Conservation (phyloP, 2,113 vertebrate species). For the Lonchura striata region DNA sequence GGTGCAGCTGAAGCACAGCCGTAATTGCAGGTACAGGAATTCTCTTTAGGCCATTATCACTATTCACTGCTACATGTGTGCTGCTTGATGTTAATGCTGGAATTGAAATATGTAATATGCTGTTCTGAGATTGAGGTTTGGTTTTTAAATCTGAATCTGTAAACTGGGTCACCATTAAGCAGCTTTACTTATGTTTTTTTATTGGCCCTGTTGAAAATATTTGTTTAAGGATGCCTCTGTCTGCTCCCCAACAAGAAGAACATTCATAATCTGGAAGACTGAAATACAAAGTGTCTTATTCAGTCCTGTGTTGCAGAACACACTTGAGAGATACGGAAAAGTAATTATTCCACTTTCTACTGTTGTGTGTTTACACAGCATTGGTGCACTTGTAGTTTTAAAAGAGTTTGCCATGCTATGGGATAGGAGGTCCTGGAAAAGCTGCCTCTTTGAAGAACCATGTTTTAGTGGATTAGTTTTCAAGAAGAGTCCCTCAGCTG, state of each 20-base stretch:
- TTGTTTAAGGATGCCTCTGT: not conserved
- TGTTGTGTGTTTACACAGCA: not conserved
- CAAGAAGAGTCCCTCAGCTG: not conserved
- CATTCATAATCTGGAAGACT: not conserved
- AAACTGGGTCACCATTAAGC: not conserved
- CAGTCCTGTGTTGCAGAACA: not conserved
- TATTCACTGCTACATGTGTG: not conserved
- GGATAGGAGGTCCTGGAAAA: not conserved
- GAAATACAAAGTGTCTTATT: not conserved
- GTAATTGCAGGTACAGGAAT: not conserved
- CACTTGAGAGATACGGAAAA: accelerated
- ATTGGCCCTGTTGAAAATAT: not conserved
- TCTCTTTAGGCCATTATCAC: not conserved
- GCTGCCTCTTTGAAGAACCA: not conserved
- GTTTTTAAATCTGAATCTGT: not conserved
- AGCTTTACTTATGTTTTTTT: not conserved
- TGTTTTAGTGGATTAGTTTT: not conserved
- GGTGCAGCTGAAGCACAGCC: not conserved
- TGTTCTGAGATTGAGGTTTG: not conserved
- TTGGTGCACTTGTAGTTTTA: accelerated
- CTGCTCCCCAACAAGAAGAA: not conserved
- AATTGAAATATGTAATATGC: not conserved
- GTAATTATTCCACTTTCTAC: not conserved
- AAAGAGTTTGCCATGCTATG: not conserved
- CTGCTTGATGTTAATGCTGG: not conserved